Evolutionary conservation across 2,888 invertebrate species (phyloP).

Genomic region (Pristionchus maxplancki): DNA sequence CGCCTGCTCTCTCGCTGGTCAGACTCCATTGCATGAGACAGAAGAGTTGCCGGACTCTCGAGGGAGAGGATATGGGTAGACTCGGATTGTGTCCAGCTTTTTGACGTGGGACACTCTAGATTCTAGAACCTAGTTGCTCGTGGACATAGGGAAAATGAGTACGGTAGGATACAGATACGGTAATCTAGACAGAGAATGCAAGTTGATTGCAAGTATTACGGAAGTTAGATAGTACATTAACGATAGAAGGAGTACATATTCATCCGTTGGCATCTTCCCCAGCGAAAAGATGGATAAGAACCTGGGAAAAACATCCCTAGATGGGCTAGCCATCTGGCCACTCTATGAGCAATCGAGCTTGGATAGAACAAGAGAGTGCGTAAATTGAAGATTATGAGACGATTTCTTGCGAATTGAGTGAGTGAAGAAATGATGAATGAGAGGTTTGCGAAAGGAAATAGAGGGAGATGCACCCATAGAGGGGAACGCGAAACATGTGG

Average conservation of each 20-base stretch:
- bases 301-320: not conserved
- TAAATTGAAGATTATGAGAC: not conserved
- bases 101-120: not conserved
- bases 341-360: not conserved
- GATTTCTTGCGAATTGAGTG: not conserved
- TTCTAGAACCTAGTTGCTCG: not conserved
- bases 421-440: slow-evolving; percentile 33
- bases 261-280: not conserved
- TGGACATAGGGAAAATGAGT: no score
- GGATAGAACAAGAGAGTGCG: not conserved
- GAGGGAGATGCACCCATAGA: not conserved
- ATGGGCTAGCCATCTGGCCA: slow-evolving; percentile 1
- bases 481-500: slow-evolving; percentile 26
- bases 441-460: not conserved
- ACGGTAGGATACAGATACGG: no score
- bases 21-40: not conserved
- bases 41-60: not conserved
- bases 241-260: not conserved
- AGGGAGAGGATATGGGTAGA: not conserved
- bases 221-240: no score
- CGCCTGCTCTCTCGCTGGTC: no score
- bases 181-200: no score
- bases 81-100: not conserved
- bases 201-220: no score
- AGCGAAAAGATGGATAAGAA: not conserved